phyloP scores from a whole-genome alignment of 2,113 vertebrate genomes.

The Phalacrocorax aristotelis region DNA sequence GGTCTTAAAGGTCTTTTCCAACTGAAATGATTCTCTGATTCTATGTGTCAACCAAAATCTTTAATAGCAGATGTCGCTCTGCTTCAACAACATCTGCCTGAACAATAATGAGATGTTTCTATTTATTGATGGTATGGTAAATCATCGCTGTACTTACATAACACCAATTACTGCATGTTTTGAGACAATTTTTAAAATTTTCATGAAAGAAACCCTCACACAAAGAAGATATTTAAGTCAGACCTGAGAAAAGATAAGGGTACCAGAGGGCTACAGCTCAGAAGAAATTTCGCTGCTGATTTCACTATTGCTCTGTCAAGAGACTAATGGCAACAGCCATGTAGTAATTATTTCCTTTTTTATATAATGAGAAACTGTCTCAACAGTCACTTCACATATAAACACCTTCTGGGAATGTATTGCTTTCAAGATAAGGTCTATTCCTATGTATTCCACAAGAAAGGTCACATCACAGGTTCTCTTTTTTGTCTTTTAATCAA shows the following conservation, averaged over 20 bases:
- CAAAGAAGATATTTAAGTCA: not conserved
- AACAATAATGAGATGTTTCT: not conserved
- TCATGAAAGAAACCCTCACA: not conserved
- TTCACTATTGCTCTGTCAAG: not conserved
- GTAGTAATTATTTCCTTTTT: not conserved
- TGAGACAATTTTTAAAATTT: not conserved
- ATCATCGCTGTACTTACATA: not conserved
- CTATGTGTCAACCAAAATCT: not conserved
- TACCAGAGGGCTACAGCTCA: not conserved
- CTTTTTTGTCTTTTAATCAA: not conserved
- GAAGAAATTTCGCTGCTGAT: not conserved
- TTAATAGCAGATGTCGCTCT: not conserved
- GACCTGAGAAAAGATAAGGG: not conserved
- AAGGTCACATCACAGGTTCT: not conserved
- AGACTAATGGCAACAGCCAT: not conserved
- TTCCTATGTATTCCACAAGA: not conserved
- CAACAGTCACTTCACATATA: not conserved
- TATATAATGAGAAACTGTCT: not conserved
- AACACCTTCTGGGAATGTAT: not conserved
- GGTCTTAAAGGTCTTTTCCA: not conserved
- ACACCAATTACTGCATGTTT: rapidly evolving
- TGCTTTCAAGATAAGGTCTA: not conserved
- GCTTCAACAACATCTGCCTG: not conserved
- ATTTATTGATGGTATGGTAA: not conserved
- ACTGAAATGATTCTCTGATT: not conserved